Evolutionary conservation across 2,113 vertebrate species (phyloP).

Genomic region (Xiphias gladius): DNA sequence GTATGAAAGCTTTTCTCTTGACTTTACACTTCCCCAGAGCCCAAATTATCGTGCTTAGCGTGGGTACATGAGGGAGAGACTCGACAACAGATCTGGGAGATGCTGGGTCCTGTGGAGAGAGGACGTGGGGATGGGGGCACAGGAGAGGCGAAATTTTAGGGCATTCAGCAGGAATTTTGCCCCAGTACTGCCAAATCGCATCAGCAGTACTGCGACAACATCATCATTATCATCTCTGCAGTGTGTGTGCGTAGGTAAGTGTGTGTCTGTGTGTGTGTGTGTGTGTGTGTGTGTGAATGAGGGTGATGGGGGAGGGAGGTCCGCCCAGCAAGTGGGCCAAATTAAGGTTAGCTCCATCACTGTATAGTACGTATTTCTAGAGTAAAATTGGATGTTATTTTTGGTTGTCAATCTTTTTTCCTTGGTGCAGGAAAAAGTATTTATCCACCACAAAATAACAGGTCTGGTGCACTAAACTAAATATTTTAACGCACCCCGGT

Average conservation of each 20-base stretch:
- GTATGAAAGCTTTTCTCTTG: background rate
- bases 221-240: slow-evolving; percentile 37
- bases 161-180: slow-evolving; percentile 73
- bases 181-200: slow-evolving; percentile 79
- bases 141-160: slow-evolving; percentile 59
- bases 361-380: slow-evolving; percentile 6
- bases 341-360: slow-evolving; percentile 19
- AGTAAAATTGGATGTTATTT: background rate
- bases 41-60: slow-evolving; percentile 24
- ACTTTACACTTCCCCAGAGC: slow-evolving; percentile 9
- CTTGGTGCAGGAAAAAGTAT: slow-evolving; percentile 30
- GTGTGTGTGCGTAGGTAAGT: slow-evolving; percentile 17
- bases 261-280: slow-evolving; percentile 25
- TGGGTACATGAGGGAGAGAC: slow-evolving; percentile 6
- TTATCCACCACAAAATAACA: slow-evolving; percentile 25
- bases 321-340: slow-evolving; percentile 27
- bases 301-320: slow-evolving; percentile 9
- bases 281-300: slow-evolving; percentile 26
- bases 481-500: slow-evolving; percentile 53
- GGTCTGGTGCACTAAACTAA: slow-evolving; percentile 47
- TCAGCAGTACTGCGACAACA: slow-evolving; percentile 52
- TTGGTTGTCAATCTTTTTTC: slow-evolving; percentile 1
- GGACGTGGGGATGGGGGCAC: slow-evolving; percentile 33
- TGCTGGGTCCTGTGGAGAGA: slow-evolving; percentile 10
- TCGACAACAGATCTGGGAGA: slow-evolving; percentile 7